Evolutionary conservation across 2,888 invertebrate species (phyloP).

Genomic region (Ferdinandea cuprea): DNA sequence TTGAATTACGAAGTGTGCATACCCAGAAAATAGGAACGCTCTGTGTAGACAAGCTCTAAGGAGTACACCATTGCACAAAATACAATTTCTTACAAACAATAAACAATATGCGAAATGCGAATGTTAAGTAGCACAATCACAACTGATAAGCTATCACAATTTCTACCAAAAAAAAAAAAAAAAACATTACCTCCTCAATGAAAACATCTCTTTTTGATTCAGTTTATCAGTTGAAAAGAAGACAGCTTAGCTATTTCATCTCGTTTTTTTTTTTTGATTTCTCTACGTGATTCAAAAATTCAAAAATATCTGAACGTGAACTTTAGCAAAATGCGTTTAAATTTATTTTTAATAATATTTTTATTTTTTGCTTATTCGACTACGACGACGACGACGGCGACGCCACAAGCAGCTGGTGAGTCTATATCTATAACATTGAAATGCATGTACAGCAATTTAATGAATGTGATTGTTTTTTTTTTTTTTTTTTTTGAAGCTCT

Average conservation of each 20-base stretch:
- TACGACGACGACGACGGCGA: too few relatives aligned
- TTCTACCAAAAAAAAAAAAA: too few relatives aligned
- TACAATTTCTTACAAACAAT: too few relatives aligned
- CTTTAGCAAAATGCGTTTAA: conserved; percentile 22
- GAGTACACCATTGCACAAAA: too few relatives aligned
- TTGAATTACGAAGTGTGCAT: too few relatives aligned
- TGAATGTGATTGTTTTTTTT: not conserved
- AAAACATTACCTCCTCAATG: too few relatives aligned
- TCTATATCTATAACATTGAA: not conserved
- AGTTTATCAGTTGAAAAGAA: conserved; percentile 9
- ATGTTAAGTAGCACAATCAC: too few relatives aligned
- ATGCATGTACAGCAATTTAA: not conserved
- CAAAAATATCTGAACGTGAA: not conserved
- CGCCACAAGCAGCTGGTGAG: conserved; percentile 9
- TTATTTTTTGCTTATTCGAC: conserved; percentile 9
- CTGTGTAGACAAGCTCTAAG: too few relatives aligned
- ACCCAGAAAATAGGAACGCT: too few relatives aligned
- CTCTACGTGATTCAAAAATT: not conserved
- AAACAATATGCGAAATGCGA: too few relatives aligned
- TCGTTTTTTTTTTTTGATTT: not conserved
- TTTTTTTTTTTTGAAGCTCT: not conserved
- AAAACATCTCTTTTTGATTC: not conserved
- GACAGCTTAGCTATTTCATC: not conserved
- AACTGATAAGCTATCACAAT: too few relatives aligned
- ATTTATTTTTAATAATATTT: conserved; percentile 8